Conservation (phyloP, 2,113 vertebrate genomes). For the Nettapus auritus region DNA sequence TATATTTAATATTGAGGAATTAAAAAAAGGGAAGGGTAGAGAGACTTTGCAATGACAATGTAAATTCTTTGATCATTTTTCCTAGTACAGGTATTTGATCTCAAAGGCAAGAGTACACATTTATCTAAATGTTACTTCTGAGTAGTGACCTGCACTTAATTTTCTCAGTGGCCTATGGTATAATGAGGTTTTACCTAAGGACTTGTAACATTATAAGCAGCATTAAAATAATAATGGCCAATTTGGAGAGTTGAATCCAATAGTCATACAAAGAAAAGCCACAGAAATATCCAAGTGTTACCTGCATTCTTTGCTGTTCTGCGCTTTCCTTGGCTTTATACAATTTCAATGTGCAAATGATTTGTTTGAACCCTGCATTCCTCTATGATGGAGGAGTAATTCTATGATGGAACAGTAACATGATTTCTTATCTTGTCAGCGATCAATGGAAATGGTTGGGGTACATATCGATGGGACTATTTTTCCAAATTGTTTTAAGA, state of each 20-base stretch:
- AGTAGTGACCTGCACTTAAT: not conserved
- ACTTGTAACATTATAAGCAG: not conserved
- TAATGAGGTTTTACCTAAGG: not conserved
- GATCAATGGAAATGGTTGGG: not conserved
- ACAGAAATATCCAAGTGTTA: not conserved
- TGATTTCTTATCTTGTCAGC: not conserved
- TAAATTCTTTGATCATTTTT: not conserved
- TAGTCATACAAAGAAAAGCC: not conserved
- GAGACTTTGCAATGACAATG: not conserved
- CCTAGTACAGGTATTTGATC: not conserved
- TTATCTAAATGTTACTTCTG: not conserved
- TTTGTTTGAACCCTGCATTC: not conserved
- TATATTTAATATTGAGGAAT: not conserved
- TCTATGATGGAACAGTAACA: too few relatives aligned
- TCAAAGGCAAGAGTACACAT: not conserved
- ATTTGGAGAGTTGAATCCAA: not conserved
- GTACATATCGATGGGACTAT: not conserved
- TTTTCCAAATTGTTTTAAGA: not conserved
- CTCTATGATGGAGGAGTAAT: not conserved
- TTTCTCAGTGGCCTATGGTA: not conserved
- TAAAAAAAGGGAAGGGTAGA: not conserved
- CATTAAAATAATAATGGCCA: not conserved
- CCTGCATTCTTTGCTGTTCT: not conserved
- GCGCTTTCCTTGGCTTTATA: not conserved
- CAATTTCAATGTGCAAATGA: not conserved